Evolutionary conservation across 2,113 vertebrate genomes (phyloP).

Genomic region (Probosciger aterrimus): DNA sequence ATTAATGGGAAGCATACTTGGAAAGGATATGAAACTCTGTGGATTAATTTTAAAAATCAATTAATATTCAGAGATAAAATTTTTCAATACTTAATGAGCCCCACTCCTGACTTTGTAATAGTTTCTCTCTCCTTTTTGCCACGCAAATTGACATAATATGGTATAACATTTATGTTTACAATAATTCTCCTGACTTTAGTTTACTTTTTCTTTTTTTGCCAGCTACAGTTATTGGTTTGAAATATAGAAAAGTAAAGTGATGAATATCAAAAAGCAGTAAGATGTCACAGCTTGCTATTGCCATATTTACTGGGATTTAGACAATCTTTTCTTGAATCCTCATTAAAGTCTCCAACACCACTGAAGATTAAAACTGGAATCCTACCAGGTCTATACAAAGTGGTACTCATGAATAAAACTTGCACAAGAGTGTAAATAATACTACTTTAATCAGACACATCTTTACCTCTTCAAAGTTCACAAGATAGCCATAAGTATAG

Average conservation of each 20-base stretch:
- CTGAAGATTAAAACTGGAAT: background rate
- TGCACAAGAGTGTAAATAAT: background rate
- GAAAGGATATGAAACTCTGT: background rate
- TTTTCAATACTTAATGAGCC: background rate
- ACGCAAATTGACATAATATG: background rate
- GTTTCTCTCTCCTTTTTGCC: background rate
- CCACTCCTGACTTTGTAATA: background rate
- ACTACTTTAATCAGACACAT: background rate
- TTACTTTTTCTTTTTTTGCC: background rate
- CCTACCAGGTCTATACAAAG: background rate
- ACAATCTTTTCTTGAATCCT: background rate
- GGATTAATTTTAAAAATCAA: slow-evolving; percentile 12
- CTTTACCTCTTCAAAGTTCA: background rate
- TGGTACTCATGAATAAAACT: background rate
- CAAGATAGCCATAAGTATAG: background rate
- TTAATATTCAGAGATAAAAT: background rate
- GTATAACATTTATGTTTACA: background rate
- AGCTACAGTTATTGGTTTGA: background rate
- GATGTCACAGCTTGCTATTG: background rate
- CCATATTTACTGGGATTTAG: background rate
- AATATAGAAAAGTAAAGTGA: background rate
- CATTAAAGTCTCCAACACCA: background rate
- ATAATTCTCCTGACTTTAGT: background rate
- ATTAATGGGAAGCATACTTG: background rate
- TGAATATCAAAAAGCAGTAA: background rate